Evolutionary conservation across 2,113 vertebrate genomes (phyloP), one percentile per base, ranked within the genome.

Genomic region (Xenopus tropicalis): DNA sequence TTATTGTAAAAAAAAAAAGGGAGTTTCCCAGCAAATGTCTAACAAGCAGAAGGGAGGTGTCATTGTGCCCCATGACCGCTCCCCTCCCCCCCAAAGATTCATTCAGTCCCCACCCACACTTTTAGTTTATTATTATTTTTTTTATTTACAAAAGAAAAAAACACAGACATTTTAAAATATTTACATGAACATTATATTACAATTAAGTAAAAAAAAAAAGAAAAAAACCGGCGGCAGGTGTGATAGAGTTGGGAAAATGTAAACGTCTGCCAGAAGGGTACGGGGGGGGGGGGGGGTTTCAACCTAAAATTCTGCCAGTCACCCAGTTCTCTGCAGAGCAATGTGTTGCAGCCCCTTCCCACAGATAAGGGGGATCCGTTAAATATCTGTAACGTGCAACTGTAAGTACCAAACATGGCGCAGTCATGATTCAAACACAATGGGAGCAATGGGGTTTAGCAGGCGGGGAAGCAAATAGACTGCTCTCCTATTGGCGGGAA

Each of bases 141-240:
- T 70, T 74, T 74, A 74, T 74, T 61, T 74, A 74, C 72, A 74
- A 52, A 61, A 43, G 58, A 42, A 67, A 66, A 54, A 54, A 57
- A 44, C 64, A 66, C 16, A 54, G 14, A 54, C 17, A n/a, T 51
- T 54, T 74, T 74, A 74, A 74, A 74, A 74, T 74, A 74, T 68
- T 74, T 74, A 74, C 72, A 74, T 19, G 52, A 74, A 69, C 59
- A 54, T 58, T 73, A 73, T 74, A 68, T 74, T 69, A 74, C 65
- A 74, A 19, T n/a, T 68, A 61, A 61, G 65, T n/a, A n/a, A n/a
- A 68, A 51, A 51, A 37, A 37, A 37, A 37, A 37, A 37, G 10
- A 6, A 37, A 37, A 62, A 72, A 16, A 46, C 29, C 10, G 29
- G 62, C 19, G 71, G 44, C 62, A 66, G 58, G 44, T 16, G 63